Evolutionary conservation across 2,797 vertebrate genomes (phyloP).

Genomic region (Lates japonicus): DNA sequence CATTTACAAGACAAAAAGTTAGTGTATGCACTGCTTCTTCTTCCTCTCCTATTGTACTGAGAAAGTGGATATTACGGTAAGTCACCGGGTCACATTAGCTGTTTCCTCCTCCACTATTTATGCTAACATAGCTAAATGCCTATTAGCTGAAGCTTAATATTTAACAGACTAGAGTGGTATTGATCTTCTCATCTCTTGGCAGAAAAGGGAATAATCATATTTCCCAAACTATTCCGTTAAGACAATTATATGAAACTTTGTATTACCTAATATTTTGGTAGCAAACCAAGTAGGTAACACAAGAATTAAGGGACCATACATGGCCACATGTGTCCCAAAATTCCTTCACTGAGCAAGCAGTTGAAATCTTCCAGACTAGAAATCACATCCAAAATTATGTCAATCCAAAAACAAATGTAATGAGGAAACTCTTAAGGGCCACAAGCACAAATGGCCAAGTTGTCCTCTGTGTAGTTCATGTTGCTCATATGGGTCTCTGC

Average conservation of each 20-base stretch:
- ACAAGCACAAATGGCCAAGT: not conserved
- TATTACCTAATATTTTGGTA: conserved; percentile 32
- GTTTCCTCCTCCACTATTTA: not conserved
- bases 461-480: conserved; percentile 16
- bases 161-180: not conserved
- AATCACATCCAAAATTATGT: conserved; percentile 40
- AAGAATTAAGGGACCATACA: conserved; percentile 38
- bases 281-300: conserved; percentile 36
- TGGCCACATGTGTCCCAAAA: conserved; percentile 23
- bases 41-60: too few species aligned
- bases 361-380: conserved; percentile 44
- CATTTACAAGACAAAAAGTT: too few species aligned
- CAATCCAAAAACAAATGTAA: conserved; percentile 43
- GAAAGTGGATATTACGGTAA: too few species aligned
- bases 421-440: conserved; percentile 22
- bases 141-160: not conserved
- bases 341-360: conserved; percentile 44
- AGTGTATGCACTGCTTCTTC: too few species aligned
- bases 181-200: not conserved
- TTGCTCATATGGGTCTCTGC: conserved; percentile 14
- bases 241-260: conserved; percentile 19
- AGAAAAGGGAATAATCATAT: not conserved
- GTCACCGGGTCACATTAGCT: too few species aligned
- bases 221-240: conserved; percentile 7
- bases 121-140: not conserved